phyloP scores from a whole-genome alignment of 2,797 vertebrate genomes.

The Aulostomus chinensis region DNA sequence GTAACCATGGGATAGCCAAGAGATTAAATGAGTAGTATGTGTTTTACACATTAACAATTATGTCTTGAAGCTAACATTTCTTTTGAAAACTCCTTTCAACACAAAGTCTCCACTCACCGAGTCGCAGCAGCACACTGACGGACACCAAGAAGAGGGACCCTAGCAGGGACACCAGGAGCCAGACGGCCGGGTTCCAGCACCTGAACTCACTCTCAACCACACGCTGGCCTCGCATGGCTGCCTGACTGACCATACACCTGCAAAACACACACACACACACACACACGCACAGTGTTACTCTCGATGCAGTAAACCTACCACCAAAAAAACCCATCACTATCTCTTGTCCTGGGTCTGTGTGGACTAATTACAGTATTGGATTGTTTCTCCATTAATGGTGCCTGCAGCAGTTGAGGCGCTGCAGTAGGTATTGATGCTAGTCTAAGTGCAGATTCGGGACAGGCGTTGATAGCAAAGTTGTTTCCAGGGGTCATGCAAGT shows the following conservation, averaged over 20 bases:
- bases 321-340: conserved; percentile 15
- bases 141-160: conserved; percentile 75
- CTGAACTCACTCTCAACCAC: conserved; percentile 53
- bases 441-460: conserved; percentile 20
- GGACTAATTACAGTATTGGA: conserved; percentile 63
- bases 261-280: conserved; percentile 56
- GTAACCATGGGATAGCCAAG: no score
- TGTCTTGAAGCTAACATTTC: no score
- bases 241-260: conserved; percentile 61
- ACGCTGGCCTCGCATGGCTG: conserved; percentile 77
- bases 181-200: conserved; percentile 65
- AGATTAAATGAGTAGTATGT: no score
- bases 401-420: conserved; percentile 47
- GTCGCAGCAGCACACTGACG: conserved; percentile 61
- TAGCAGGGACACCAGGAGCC: conserved; percentile 71
- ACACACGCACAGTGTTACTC: conserved; percentile 1
- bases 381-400: conserved; percentile 44
- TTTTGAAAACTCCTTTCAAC: neutral
- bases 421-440: conserved; percentile 49
- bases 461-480: no score
- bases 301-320: conserved; percentile 8
- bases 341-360: conserved; percentile 34
- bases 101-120: conserved; percentile 56
- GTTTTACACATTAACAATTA: no score
- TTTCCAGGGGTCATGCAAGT: no score